Base-by-base conservation (phyloP, 2,888 invertebrate species). In the Andrena minutula region DNA sequence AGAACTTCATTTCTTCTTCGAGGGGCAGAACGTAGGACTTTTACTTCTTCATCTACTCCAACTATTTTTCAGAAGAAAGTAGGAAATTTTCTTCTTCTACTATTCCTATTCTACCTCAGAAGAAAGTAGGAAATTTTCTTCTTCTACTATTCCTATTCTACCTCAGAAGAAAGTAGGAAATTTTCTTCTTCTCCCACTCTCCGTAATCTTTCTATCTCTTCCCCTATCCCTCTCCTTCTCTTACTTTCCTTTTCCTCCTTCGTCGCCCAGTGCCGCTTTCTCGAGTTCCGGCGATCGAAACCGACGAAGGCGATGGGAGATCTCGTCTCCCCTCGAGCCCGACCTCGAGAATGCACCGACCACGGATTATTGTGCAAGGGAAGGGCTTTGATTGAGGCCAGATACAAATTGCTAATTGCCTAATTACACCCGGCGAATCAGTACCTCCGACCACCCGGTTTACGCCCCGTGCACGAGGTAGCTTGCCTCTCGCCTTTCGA, bases 361-460 rank as follows among this genome's bases (percentile, higher is more conserved):
- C 58, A 63, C 58, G 65, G 79, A 68, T 68, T 23, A 47, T 89
- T 87, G 84, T 84, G 86, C 84, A 89, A 88, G 79, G 83, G 70
- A 75, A 77, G 82, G 79, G 86, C 79, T 83, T 83, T 85, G 89
- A 91, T 91, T 87, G 82, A 86, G 86, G 83, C 84, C 85, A 89
- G 90, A 88, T 90, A 87, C 82, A 91, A 92, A 91, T 89, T 88
- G 87, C 88, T 92, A 91, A 92, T 92, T 92, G 90, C 88, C 91
- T 92, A 92, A 92, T 92, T 92, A 92, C 91, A 90, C 86, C 89
- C 89, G 88, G 82, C 90, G 91, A 92, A 89, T 90, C 88, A 89
- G 86, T 87, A 88, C 86, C 84, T 82, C 79, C 88, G 86, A 82
- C 86, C 88, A 84, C 84, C 88, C 79, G 86, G 83, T 70, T 41